Percentiles rank a stretch among this genome's conserved stretches.
These are phyloP conservation scores for Brachionus asplanchnoidis DNA, from an alignment of 1,140 invertebrate genomes.

Conservation along the genomic window DNA sequence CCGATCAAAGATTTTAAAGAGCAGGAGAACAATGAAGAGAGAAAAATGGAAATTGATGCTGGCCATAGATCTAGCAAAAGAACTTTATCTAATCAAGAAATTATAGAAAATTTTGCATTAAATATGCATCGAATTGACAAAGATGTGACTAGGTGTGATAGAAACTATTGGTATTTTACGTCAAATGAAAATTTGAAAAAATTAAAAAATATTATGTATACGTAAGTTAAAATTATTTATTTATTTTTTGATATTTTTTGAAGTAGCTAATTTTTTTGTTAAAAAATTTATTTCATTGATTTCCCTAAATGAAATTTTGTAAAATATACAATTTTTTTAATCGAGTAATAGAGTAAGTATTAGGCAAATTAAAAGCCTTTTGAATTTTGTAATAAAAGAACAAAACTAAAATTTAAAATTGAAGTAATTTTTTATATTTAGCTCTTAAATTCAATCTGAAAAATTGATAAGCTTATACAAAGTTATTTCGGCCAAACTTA, in stretches of 20 bases:
- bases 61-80: background rate
- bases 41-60: background rate
- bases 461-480: too few species aligned
- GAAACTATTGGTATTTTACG: constrained; percentile 83
- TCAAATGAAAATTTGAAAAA: constrained; percentile 80
- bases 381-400: too few species aligned
- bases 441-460: too few species aligned
- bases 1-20: background rate
- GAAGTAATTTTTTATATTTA: too few species aligned
- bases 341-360: too few species aligned
- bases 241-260: background rate
- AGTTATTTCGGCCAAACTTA: too few species aligned
- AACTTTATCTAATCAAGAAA: constrained; percentile 40
- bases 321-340: too few species aligned
- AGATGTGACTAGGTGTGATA: constrained; percentile 59
- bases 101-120: constrained; percentile 40
- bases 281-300: too few species aligned
- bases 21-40: background rate
- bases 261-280: background rate
- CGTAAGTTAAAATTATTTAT: constrained; percentile 59
- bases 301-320: too few species aligned
- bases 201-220: constrained; percentile 91
- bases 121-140: constrained; percentile 43
- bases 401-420: background rate
- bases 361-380: too few species aligned